These are phyloP conservation scores for Agriopis marginaria DNA, from an alignment of 2,888 invertebrate genomes.

Conservation along the genomic window DNA sequence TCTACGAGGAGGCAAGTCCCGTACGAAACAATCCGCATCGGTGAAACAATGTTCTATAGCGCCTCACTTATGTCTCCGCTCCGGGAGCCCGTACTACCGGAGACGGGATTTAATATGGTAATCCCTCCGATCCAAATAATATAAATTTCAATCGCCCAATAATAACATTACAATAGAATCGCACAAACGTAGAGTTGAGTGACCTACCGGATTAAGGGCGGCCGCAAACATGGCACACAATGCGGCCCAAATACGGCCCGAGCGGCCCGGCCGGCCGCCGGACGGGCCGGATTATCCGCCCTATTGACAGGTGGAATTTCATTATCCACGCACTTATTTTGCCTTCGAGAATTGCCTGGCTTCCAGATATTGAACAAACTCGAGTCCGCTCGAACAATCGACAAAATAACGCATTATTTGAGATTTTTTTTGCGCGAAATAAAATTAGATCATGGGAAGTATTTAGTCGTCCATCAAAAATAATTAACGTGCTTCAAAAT, in stretches of 20 bases:
- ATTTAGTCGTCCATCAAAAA: not conserved
- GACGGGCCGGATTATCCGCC: slow-evolving; percentile 43
- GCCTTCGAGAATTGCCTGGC: slow-evolving; percentile 32
- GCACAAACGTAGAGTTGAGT: slow-evolving; percentile 40
- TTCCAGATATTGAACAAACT: slow-evolving; percentile 28
- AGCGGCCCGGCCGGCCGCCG: slow-evolving; percentile 2
- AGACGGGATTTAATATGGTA: not conserved
- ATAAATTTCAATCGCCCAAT: slow-evolving; percentile 28
- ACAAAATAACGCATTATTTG: slow-evolving; percentile 14
- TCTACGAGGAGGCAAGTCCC: no score
- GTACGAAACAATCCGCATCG: no score
- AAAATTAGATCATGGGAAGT: slow-evolving; percentile 2
- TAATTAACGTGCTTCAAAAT: not conserved
- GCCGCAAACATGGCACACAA: slow-evolving; percentile 36
- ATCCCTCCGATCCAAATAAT: slow-evolving; percentile 14
- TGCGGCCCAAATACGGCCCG: slow-evolving; percentile 13
- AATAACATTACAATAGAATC: slow-evolving; percentile 39
- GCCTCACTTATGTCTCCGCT: no score
- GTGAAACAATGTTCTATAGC: no score
- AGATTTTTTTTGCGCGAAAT: not conserved
- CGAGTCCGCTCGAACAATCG: slow-evolving; percentile 24
- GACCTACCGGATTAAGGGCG: slow-evolving; percentile 40
- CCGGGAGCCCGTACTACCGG: no score
- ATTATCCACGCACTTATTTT: slow-evolving; percentile 43
- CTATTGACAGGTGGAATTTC: slow-evolving; percentile 50